Conservation (phyloP, 2,888 invertebrate species). For the Dasypogon diadema region DNA sequence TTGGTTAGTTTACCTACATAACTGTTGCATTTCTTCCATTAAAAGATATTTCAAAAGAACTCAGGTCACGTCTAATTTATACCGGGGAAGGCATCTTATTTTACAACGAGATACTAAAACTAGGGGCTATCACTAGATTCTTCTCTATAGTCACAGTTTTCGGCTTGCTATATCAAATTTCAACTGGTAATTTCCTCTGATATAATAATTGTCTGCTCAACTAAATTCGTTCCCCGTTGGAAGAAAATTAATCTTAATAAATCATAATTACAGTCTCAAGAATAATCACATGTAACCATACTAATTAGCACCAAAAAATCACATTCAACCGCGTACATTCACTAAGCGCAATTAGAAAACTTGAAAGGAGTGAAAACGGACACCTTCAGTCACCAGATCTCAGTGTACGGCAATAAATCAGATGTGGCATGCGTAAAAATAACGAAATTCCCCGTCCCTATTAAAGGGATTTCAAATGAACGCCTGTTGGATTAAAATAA, state of each 20-base stretch:
- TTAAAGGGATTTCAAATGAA: neutral
- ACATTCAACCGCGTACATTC: neutral
- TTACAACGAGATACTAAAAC: too few species aligned
- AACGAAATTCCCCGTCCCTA: neutral
- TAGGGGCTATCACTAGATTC: too few species aligned
- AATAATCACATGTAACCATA: neutral
- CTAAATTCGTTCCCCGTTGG: neutral
- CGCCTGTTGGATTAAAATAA: neutral
- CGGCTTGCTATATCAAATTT: too few species aligned
- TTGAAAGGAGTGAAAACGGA: neutral
- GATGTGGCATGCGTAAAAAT: neutral
- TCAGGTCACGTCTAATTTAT: too few species aligned
- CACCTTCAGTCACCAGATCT: neutral
- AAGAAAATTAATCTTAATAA: neutral
- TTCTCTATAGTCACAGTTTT: too few species aligned
- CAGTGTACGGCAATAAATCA: neutral
- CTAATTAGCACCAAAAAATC: neutral
- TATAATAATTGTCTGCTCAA: too few species aligned
- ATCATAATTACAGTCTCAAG: neutral
- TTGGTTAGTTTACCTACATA: too few species aligned
- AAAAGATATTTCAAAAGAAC: neutral
- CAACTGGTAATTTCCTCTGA: too few species aligned
- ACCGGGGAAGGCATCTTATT: too few species aligned
- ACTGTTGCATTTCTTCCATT: neutral
- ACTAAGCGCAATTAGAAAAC: neutral